These are phyloP conservation scores for Cephonodes hylas DNA, from an alignment of 2,888 invertebrate genomes.

Conservation along the genomic window DNA sequence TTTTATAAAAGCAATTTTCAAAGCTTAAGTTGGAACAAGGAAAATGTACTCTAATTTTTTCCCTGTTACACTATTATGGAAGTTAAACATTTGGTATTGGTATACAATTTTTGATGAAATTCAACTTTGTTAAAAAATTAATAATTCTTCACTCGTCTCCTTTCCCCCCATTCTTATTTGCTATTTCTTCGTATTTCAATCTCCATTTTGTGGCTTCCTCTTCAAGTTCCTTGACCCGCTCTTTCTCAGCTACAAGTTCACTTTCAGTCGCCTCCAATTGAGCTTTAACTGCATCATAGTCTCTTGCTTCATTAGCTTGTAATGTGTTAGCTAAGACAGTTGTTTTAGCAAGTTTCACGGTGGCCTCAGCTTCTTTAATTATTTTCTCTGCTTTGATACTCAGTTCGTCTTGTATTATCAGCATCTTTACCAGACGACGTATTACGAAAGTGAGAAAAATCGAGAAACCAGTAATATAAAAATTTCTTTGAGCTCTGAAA, in stretches of 20 bases:
- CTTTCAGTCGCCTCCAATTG: conserved; percentile 41
- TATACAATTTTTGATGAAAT: not conserved
- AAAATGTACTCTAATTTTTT: too few species aligned
- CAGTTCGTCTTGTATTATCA: conserved; percentile 83
- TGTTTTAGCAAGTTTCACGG: conserved; percentile 69
- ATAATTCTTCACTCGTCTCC: conserved; percentile 47
- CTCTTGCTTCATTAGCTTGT: conserved; percentile 34
- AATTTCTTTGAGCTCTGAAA: conserved; percentile 89
- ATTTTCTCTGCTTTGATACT: conserved; percentile 83
- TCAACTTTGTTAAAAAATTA: not conserved
- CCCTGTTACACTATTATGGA: not conserved
- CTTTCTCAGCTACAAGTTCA: conserved; percentile 44
- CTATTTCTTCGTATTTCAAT: conserved; percentile 48
- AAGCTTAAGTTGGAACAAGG: too few species aligned
- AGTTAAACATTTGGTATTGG: not conserved
- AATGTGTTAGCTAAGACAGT: conserved; percentile 48
- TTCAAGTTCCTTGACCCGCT: conserved; percentile 41
- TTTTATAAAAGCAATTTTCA: too few species aligned
- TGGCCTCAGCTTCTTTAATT: conserved; percentile 85
- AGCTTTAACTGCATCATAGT: conserved; percentile 38
- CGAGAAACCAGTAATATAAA: conserved; percentile 89
- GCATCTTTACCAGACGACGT: conserved; percentile 82
- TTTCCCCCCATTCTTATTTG: conserved; percentile 23
- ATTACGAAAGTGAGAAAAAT: conserved; percentile 87
- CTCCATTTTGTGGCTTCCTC: conserved; percentile 53